phyloP scores from a whole-genome alignment of 2,797 vertebrate species.

The Aldrovandia affinis region DNA sequence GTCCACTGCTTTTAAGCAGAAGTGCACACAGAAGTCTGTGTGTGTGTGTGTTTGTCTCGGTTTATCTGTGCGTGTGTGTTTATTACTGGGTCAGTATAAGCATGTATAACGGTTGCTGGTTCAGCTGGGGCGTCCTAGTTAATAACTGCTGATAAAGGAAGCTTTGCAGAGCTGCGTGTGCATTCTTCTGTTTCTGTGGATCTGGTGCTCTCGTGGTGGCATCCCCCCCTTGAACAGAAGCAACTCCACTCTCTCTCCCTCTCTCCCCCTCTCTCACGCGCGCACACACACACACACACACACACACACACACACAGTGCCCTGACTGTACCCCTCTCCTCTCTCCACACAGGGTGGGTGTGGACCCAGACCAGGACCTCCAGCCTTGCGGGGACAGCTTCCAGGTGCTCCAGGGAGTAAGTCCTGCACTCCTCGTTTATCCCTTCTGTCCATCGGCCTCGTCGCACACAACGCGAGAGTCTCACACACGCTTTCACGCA shows the following conservation, averaged over 20 bases:
- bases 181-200: not conserved
- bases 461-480: not conserved
- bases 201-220: not conserved
- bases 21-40: not conserved
- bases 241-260: not conserved
- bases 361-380: conserved; percentile 93
- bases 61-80: not conserved
- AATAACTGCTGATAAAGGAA: not conserved
- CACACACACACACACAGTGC: not conserved
- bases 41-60: not conserved
- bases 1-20: not conserved
- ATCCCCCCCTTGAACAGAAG: not conserved
- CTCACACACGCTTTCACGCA: not conserved
- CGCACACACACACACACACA: not conserved
- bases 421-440: conserved; percentile 53
- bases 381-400: conserved; percentile 90
- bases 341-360: conserved; percentile 80
- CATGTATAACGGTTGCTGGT: not conserved
- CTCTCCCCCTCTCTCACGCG: not conserved
- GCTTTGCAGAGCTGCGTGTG: not conserved
- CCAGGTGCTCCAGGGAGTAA: conserved; percentile 96
- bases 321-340: not conserved
- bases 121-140: not conserved
- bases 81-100: not conserved
- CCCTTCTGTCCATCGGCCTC: not conserved